Base-by-base conservation (phyloP, 1,140 invertebrate genomes). In the Tetramorium alpestre region DNA sequence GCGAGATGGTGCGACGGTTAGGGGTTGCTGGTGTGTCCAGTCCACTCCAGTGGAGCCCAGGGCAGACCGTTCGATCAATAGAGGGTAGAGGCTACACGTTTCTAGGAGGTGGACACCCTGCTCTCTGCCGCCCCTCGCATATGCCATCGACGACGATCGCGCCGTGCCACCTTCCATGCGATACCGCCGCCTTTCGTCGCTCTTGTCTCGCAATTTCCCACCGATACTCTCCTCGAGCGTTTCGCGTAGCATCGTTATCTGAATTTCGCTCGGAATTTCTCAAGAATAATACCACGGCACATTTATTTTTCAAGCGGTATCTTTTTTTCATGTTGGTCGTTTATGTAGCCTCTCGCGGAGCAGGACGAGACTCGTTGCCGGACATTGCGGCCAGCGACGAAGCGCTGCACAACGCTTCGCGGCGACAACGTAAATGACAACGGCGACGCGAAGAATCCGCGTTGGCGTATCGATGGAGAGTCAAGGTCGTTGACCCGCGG, bases 31-130 rank as follows among this genome's bases (percentile, higher is more conserved):
- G 88, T 93, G 92, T 93, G 93, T 93, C 93, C 93, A 93, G 93
- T 93, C 90, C 91, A 93, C 92, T 93, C 89, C 84, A 93, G 87
- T 92, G 92, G 87, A 93, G 93, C 93, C 92, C 92, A 93, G 92
- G 92, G 91, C 90, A 91, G 91, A 88, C 86, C 54, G 92, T 92
- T 92, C 92, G 93, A 93, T 93, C 93, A 91, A 93, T 93, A 93
- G 93, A 93, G 93, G 93, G 92, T 93, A 93, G 91, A 92, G 87
- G 90, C 92, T 91, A 89, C 91, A 85, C 88, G 91, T 89, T 91
- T 92, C 91, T 92, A 93, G 92, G 92, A 93, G 93, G 91, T 93
- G 92, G 92, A 91, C 92, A 93, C 90, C 75, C 89, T 86, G 84
- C 86, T 88, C 82, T 62, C 85, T 76, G 33, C 88, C 73, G 33